These are phyloP conservation scores for Eudyptes chrysolophus DNA, from an alignment of 2,113 vertebrate species.

Conservation along the genomic window DNA sequence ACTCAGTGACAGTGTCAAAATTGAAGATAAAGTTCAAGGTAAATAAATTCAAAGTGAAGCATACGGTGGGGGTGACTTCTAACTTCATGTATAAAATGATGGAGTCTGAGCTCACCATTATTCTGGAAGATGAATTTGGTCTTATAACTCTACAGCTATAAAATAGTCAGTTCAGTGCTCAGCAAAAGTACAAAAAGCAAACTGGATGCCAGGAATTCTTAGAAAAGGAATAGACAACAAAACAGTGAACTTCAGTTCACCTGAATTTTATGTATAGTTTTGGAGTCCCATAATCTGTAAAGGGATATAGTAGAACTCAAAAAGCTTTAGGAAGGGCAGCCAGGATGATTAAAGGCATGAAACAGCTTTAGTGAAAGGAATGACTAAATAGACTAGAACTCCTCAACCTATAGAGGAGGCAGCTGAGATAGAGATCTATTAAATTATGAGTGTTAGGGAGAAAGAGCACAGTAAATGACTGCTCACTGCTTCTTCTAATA, in stretches of 20 bases:
- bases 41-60: not conserved
- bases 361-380: slow-evolving; percentile 7
- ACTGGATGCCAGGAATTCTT: not conserved
- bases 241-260: not conserved
- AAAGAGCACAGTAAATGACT: not conserved
- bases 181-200: not conserved
- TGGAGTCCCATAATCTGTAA: not conserved
- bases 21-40: not conserved
- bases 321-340: not conserved
- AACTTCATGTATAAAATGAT: not conserved
- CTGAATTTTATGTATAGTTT: not conserved
- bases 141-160: not conserved
- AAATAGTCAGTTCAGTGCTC: not conserved
- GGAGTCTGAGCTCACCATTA: not conserved
- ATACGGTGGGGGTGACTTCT: not conserved
- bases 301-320: not conserved
- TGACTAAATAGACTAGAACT: not conserved
- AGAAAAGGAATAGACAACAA: not conserved
- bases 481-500: not conserved
- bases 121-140: not conserved
- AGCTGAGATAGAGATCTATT: slow-evolving; percentile 15
- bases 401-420: not conserved
- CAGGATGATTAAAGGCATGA: slow-evolving; percentile 3
- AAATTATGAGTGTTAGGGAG: not conserved
- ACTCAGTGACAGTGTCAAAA: not conserved